Base-by-base conservation (phyloP, 2,113 vertebrate genomes). In the Rhea pennata region DNA sequence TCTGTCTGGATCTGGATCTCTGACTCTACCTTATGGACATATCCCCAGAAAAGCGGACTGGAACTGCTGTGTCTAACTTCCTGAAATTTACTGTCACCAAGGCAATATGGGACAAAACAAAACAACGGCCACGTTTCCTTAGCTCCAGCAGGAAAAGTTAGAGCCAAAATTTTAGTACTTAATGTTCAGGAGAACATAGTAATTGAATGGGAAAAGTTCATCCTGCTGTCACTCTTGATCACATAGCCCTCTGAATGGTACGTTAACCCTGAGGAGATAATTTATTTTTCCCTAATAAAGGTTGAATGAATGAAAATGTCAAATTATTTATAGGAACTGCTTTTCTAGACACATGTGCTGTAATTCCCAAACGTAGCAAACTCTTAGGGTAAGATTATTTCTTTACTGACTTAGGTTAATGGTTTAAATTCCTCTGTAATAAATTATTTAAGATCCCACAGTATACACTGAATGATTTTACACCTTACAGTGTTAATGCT, bases 21-120 rank as follows among this genome's bases (percentile, higher is more conserved):
- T 58, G 17, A 12, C 44, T 86, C 58, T 44, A 9, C 26, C 9
- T 5, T 44, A 6, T 39, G 22, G 51, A 82, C 4, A 2, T 67
- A 78, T 84, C 62, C 31, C 17, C 59, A 51, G 31, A 44, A 27
- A 11, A 20, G 29, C 22, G 36, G 15, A 9, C 9, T 69, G 62
- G 33, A 26, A 24, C 65, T 77, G 36, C 23, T 70, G 31, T 2
- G 2, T 66, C 61, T 3, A 3, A 4, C 12, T 78, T 6, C 20
- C 26, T 31, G 87, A 82, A 94, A 59, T 88, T 46, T 76, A 31
- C 71, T 36, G 20, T 95, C 67, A 66, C 42, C 67, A 14, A 50
- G 86, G 67, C 42, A 70, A 74, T 42, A 29, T 40, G 44, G 29
- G 31, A 83, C 27, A 59, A 61, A 70, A 48, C 8, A 12, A 83